Evolutionary conservation across 2,888 invertebrate species (phyloP), one percentile per base, ranked within the genome.

Genomic region (Molorchus minor): DNA sequence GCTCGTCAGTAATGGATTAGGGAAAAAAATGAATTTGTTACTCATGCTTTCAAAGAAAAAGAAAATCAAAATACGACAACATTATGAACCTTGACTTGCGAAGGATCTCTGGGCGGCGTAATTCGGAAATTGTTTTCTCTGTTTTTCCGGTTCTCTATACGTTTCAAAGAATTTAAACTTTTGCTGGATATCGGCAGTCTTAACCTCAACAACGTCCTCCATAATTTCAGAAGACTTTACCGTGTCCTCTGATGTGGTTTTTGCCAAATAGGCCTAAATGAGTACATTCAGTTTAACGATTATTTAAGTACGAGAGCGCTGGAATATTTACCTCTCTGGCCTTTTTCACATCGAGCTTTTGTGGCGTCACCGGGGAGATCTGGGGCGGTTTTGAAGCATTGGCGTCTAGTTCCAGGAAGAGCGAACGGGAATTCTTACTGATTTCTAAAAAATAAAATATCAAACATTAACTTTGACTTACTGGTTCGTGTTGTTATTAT

Each of bases 111-210:
- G 1, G 95, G 94, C 61, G 95, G 94, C 33, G 94, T 94, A 82
- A 94, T 93, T 71, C 94, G 86, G n/a, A 83, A 94, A 94, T 78
- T 87, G 85, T 80, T 88, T 90, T 72, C 87, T 85, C 67, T 85
- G 82, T 74, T 84, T 83, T 70, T 86, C 85, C 69, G 89, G 88
- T 46, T 92, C 91, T 74, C 85, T 87, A 84, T 92, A 94, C 0
- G 89, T 90, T 85, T 94, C 94, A 82, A 95, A 95, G 85, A 94
- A 95, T 82, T 92, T 91, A 85, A 94, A 96, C 73, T 92, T 86
- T 77, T 92, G 89, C 55, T 91, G 88, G 70, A 95, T 88, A 79
- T 94, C 93, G 0, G 91, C 88, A 0, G 93, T 93, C 80, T 90
- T 87, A 56, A 93, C 88, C 74, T 87, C 86, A 16, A 93, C 86